These are phyloP conservation scores for Megaceryle alcyon DNA, from an alignment of 2,797 vertebrate genomes.

Conservation along the genomic window DNA sequence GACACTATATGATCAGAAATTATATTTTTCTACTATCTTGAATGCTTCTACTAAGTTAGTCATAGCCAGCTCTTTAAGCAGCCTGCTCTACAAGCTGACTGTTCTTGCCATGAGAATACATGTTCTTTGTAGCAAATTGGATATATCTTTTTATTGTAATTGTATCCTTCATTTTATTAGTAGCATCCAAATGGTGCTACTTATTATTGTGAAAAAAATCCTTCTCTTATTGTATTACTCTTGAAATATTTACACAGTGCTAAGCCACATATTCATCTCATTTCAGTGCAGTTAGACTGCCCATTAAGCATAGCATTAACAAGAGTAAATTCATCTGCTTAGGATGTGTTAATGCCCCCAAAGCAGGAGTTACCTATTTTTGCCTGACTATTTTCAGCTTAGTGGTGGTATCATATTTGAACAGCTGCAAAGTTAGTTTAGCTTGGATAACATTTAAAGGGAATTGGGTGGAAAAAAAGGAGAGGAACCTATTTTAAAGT, in stretches of 20 bases:
- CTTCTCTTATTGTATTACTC: conserved; percentile 7
- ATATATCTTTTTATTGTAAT: not conserved
- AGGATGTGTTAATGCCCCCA: not conserved
- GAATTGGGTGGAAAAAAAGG: not conserved
- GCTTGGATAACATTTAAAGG: conserved; percentile 48
- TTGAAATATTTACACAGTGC: conserved; percentile 12
- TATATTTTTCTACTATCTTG: not conserved
- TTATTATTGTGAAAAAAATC: conserved; percentile 26
- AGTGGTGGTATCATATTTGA: not conserved
- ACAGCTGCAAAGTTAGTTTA: conserved; percentile 54
- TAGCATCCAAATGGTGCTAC: conserved; percentile 1
- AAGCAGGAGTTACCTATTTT: conserved; percentile 26
- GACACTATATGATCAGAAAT: not conserved
- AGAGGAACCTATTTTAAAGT: conserved; percentile 17
- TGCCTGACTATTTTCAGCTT: conserved; percentile 41
- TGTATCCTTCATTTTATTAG: not conserved
- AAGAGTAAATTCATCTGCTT: conserved; percentile 22
- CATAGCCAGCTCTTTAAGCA: not conserved
- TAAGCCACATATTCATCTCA: not conserved
- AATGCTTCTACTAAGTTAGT: not conserved
- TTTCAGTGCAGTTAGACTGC: not conserved
- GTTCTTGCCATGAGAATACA: conserved; percentile 3
- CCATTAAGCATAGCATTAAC: conserved; percentile 15
- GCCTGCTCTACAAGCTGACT: not conserved
- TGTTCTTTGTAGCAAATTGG: not conserved